A percentile compares a stretch with the other conserved stretches of the same genome.
phyloP scores from a whole-genome alignment of 2,113 vertebrate species.

The Todiramphus saurophagus region DNA sequence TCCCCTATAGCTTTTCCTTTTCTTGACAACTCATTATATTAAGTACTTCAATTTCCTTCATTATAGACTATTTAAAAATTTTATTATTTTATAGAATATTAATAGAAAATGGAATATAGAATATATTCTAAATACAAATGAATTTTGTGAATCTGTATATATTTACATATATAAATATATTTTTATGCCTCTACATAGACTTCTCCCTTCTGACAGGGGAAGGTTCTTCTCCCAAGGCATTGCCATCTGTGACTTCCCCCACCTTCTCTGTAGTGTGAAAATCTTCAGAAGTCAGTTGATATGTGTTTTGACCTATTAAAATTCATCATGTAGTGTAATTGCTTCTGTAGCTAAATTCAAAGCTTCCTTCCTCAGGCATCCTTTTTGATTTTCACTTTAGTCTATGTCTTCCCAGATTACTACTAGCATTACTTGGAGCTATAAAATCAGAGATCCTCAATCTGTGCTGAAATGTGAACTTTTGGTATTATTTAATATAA shows the following conservation, averaged over 20 bases:
- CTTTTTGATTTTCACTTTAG: not conserved
- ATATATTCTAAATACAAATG: not conserved
- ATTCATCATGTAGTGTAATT: not conserved
- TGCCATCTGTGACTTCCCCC: not conserved
- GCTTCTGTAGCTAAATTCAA: not conserved
- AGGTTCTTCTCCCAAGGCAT: not conserved
- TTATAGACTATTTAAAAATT: not conserved
- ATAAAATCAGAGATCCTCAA: not conserved
- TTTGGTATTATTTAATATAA: not conserved
- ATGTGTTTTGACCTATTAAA: not conserved
- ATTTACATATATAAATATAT: not conserved
- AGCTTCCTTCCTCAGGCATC: not conserved
- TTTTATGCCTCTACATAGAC: not conserved
- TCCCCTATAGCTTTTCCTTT: not conserved
- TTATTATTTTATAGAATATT: not conserved
- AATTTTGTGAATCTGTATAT: not conserved
- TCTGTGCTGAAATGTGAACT: not conserved
- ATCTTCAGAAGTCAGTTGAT: not conserved
- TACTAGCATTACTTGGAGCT: not conserved
- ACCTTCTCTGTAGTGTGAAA: not conserved
- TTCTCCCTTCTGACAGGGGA: not conserved
- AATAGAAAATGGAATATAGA: not conserved
- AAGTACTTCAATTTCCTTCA: not conserved
- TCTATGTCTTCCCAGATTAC: not conserved
- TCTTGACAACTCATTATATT: not conserved